Evolutionary conservation across 1,140 invertebrate genomes (phyloP).

Genomic region (Batillaria attramentaria): DNA sequence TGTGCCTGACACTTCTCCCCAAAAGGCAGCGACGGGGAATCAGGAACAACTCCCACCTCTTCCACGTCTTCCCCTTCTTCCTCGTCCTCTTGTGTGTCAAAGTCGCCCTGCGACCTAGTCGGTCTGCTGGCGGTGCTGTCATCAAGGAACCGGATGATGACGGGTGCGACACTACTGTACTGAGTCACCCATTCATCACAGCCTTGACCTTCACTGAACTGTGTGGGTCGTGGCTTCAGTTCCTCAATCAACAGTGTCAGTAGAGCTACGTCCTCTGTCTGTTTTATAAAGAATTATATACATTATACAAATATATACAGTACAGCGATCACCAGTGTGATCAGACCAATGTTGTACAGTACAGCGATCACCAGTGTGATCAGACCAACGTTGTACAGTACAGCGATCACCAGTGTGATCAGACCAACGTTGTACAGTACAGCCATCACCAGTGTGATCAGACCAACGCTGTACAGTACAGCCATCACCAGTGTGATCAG

Average conservation of each 20-base stretch:
- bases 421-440: no score
- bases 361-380: neutral
- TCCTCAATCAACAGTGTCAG: constrained; percentile 28
- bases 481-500: no score
- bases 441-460: no score
- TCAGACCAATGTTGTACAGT: neutral
- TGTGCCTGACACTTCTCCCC: constrained; percentile 6
- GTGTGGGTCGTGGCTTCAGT: constrained; percentile 10
- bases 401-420: no score
- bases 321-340: neutral
- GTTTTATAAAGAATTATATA: no score
- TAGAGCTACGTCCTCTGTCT: constrained; percentile 32
- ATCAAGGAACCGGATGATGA: constrained; percentile 26
- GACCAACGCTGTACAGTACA: no score
- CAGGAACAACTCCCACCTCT: neutral
- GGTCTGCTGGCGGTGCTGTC: neutral
- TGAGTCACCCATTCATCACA: constrained; percentile 18
- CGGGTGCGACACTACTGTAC: constrained; percentile 15
- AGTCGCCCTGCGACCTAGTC: neutral
- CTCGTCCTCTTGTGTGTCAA: neutral
- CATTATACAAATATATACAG: neutral
- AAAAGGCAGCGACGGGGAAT: no score
- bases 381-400: neutral
- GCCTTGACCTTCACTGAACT: constrained; percentile 15
- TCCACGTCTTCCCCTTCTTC: neutral